Base-by-base conservation (phyloP, 2,113 vertebrate genomes). In the Brachionichthys hirsutus region DNA sequence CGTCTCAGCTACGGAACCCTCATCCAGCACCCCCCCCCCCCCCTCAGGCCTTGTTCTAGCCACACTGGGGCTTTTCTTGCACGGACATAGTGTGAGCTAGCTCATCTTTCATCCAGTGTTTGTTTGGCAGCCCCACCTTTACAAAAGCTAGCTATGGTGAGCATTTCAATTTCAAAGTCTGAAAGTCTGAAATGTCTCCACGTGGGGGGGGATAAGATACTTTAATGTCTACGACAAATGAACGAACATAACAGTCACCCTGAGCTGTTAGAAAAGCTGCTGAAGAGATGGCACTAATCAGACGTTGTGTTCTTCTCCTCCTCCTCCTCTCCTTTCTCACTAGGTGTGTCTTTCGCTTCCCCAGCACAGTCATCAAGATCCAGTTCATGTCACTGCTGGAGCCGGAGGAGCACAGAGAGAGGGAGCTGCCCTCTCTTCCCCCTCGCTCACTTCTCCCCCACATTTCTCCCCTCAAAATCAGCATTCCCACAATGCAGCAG, bases 361-460 rank as follows among this genome's bases (percentile, higher is more conserved):
- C 97, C 64, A 99, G 97, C 80, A 99, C 97, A 0, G 93, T 94
- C 47, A 99, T 99, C 87, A 98, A 98, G 91, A 97, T 99, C 87
- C 94, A 97, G 84, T 99, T 99, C 66, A 93, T 92, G 0, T 91
- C 94, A 3, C 90, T 99, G 66, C 92, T 93, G 87, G 92, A 91
- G 53, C 88, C 85, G 35, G 94, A 95, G 56, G 90, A 92, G 64
- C 88, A 78, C 64, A 87, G 89, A 64, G 93, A 94, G 75, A 91
- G 91, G 66, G 93, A 94, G 78, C 93, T 93, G 71, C 85, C 91
- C 8, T 92, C 94, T 0, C 88, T 93, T 0, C 94, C 94, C 8
- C 93, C 94, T 0, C 92, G 92, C 69, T 92, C 93, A 0, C 93
- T 98, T 16, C 93, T 95, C 77, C 95, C 95, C 11, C 97, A 95